These are phyloP conservation scores for Butastur rufipennis DNA, from an alignment of 2,113 vertebrate genomes.

Conservation along the genomic window DNA sequence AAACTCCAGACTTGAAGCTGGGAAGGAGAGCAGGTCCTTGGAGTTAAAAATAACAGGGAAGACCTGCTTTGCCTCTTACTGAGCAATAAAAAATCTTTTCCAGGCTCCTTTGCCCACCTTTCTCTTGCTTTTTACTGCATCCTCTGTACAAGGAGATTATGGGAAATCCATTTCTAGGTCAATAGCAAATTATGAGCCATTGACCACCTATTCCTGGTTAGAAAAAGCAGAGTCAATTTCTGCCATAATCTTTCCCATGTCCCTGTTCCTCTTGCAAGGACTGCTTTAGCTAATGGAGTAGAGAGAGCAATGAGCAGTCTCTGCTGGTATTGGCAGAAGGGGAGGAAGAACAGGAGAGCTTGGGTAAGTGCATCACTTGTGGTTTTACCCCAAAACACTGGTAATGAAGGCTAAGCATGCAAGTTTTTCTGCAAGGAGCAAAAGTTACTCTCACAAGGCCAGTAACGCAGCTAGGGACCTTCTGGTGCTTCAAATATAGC, in stretches of 20 bases:
- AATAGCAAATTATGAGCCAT: not conserved
- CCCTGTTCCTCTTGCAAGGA: not conserved
- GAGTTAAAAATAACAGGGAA: not conserved
- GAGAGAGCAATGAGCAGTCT: not conserved
- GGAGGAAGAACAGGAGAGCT: not conserved
- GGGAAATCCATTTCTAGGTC: constrained; percentile 4
- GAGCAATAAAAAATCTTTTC: not conserved
- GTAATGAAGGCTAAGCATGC: not conserved
- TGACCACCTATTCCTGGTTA: not conserved
- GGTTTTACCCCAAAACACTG: not conserved
- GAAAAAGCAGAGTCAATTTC: not conserved
- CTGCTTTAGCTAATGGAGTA: not conserved
- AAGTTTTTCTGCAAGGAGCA: not conserved
- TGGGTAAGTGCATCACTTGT: not conserved
- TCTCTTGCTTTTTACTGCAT: not conserved
- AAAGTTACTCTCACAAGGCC: not conserved
- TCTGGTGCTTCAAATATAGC: not conserved
- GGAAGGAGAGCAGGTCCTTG: constrained; percentile 13
- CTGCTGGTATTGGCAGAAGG: not conserved
- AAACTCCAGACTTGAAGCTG: not conserved
- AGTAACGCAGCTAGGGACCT: not conserved
- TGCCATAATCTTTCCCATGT: not conserved
- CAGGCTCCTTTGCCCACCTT: not conserved
- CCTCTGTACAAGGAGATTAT: not conserved
- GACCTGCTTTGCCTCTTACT: not conserved